A percentile compares a stretch with the other conserved stretches of the same genome.
Evolutionary conservation across 2,113 vertebrate species (phyloP).

Genomic region (Nibea albiflora): DNA sequence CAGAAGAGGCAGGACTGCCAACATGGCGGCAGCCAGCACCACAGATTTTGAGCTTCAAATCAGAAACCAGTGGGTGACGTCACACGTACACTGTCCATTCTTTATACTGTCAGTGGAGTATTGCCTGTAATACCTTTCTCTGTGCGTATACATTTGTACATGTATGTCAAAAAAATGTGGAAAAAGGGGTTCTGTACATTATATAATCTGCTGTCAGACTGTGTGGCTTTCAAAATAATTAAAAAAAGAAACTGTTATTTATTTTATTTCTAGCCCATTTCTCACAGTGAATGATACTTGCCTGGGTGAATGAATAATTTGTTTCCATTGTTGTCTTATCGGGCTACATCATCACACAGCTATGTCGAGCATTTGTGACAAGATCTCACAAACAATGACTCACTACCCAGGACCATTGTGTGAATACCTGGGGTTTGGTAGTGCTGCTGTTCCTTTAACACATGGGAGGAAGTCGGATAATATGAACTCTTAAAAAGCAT

Average conservation of each 20-base stretch:
- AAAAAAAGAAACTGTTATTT: background rate
- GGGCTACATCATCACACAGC: conserved; percentile 65
- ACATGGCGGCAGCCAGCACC: too few species aligned
- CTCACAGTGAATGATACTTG: conserved; percentile 31
- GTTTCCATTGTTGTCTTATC: conserved; percentile 36
- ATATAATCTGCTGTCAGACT: background rate
- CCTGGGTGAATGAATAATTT: conserved; percentile 26
- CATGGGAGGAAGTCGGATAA: conserved; percentile 50
- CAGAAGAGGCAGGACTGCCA: too few species aligned
- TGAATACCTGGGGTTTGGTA: conserved; percentile 41
- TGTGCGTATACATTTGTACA: too few species aligned
- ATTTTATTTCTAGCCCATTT: conserved; percentile 7
- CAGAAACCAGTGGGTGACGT: too few species aligned
- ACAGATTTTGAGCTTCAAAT: too few species aligned
- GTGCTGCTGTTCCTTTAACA: conserved; percentile 40
- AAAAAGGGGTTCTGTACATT: too few species aligned
- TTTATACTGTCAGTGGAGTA: too few species aligned
- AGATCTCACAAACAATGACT: conserved; percentile 69
- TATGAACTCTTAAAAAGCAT: conserved; percentile 25
- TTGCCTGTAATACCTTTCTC: too few species aligned
- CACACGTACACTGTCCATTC: too few species aligned
- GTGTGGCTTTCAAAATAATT: background rate
- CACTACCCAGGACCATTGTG: conserved; percentile 61
- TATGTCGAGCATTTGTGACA: conserved; percentile 65
- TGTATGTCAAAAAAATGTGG: too few species aligned